These are phyloP conservation scores for Lophotriccus pileatus DNA, from an alignment of 2,797 vertebrate genomes.

Conservation along the genomic window DNA sequence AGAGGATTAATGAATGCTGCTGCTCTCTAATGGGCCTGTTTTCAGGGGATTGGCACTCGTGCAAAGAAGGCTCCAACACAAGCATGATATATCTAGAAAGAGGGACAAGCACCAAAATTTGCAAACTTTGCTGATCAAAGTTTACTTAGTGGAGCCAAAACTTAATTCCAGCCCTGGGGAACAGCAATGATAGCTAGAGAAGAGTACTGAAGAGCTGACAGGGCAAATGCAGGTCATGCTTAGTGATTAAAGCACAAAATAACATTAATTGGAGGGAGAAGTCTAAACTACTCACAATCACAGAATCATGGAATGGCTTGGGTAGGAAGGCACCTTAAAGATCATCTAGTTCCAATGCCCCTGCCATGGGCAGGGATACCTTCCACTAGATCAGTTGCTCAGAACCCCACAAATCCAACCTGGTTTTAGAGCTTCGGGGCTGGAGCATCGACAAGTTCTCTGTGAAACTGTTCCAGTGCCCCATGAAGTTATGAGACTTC, in stretches of 20 bases:
- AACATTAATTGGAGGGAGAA: not conserved
- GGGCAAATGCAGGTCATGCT: not conserved
- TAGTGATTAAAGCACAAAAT: not conserved
- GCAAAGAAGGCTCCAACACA: not conserved
- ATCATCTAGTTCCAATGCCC: not conserved
- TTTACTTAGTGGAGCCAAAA: not conserved
- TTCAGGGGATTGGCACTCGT: not conserved
- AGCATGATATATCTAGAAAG: not conserved
- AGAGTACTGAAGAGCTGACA: not conserved
- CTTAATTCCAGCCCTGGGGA: not conserved
- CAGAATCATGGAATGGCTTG: not conserved
- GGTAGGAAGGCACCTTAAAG: not conserved
- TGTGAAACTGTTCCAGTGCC: not conserved
- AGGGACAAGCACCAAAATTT: not conserved
- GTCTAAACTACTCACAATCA: not conserved
- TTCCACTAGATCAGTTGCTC: not conserved
- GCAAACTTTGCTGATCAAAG: not conserved
- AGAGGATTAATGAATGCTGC: not conserved
- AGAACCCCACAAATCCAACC: not conserved
- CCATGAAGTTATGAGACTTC: not conserved
- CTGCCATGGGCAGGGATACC: not conserved
- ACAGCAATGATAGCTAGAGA: not conserved
- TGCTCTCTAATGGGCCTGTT: not conserved
- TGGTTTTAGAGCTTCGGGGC: not conserved
- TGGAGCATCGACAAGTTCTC: not conserved